These are phyloP conservation scores for Tadarida brasiliensis DNA, from an alignment of 2,797 vertebrate species.

Conservation along the genomic window DNA sequence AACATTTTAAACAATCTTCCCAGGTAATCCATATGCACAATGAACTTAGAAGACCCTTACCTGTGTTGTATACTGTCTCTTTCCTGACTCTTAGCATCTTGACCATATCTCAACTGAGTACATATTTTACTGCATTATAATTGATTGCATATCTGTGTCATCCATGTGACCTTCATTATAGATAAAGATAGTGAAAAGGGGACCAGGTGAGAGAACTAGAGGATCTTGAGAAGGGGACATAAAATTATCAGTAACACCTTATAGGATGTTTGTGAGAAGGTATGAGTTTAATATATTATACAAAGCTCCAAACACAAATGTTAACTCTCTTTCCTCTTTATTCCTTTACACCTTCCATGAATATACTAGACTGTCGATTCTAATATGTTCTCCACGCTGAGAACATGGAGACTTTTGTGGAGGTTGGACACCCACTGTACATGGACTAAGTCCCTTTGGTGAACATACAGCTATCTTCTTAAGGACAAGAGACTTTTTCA, in stretches of 20 bases:
- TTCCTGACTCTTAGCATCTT: not conserved
- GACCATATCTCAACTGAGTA: not conserved
- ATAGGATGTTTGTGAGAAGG: not conserved
- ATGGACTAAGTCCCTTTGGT: not conserved
- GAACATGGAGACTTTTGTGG: not conserved
- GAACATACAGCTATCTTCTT: not conserved
- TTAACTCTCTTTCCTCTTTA: not conserved
- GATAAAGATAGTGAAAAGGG: not conserved
- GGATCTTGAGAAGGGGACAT: not conserved
- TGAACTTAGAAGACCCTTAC: not conserved
- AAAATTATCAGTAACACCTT: not conserved
- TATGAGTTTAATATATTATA: not conserved
- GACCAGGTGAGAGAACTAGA: not conserved
- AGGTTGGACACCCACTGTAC: not conserved
- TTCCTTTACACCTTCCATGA: not conserved
- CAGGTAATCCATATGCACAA: not conserved
- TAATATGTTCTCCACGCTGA: not conserved
- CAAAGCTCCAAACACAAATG: not conserved
- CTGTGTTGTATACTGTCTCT: not conserved
- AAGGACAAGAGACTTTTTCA: not conserved
- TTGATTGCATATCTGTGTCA: not conserved
- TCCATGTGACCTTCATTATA: not conserved
- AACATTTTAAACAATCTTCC: too few species aligned
- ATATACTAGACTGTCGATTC: not conserved
- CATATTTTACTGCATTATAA: not conserved